Conservation (phyloP, 1,140 invertebrate genomes). For the Drosophila malerkotliana region DNA sequence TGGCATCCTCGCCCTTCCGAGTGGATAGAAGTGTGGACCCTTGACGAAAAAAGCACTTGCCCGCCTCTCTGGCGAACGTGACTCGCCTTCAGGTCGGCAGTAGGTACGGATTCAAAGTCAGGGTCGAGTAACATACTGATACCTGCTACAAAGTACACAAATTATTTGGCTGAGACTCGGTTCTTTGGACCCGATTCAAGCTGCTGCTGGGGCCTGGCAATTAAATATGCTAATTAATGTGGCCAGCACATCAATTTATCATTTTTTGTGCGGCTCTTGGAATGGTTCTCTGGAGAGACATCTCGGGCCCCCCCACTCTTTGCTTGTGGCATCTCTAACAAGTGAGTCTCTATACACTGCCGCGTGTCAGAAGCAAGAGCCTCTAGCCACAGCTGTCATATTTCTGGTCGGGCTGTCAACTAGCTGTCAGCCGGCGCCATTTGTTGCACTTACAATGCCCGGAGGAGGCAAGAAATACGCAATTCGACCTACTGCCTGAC, state of each 20-base stretch:
- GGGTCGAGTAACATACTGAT: slow-evolving; percentile 51
- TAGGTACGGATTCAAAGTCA: slow-evolving; percentile 66
- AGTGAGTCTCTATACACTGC: slow-evolving; percentile 2
- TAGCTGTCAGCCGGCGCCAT: slow-evolving; percentile 57
- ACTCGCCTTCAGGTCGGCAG: slow-evolving; percentile 48
- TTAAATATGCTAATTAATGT: slow-evolving; percentile 77
- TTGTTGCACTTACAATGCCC: slow-evolving; percentile 20
- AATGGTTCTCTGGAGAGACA: slow-evolving; percentile 27
- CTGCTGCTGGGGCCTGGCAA: slow-evolving; percentile 28
- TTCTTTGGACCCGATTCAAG: background rate
- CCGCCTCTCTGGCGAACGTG: slow-evolving; percentile 54
- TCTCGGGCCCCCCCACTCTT: background rate
- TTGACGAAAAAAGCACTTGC: slow-evolving; percentile 42
- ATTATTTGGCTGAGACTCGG: slow-evolving; percentile 17
- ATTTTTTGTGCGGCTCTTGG: slow-evolving; percentile 7
- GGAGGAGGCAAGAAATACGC: slow-evolving; percentile 5
- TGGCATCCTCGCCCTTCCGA: slow-evolving; percentile 16
- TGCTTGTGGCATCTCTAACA: slow-evolving; percentile 35
- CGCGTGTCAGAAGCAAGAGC: slow-evolving; percentile 11
- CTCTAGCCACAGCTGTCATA: slow-evolving; percentile 59
- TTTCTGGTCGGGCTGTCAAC: slow-evolving; percentile 60
- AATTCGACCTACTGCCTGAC: slow-evolving; percentile 42
- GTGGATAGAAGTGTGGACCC: slow-evolving; percentile 37
- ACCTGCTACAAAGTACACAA: slow-evolving; percentile 7
- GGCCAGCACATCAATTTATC: slow-evolving; percentile 21